Evolutionary conservation across 1,140 invertebrate species (phyloP).

Genomic region (Philopotamus ludificatus): DNA sequence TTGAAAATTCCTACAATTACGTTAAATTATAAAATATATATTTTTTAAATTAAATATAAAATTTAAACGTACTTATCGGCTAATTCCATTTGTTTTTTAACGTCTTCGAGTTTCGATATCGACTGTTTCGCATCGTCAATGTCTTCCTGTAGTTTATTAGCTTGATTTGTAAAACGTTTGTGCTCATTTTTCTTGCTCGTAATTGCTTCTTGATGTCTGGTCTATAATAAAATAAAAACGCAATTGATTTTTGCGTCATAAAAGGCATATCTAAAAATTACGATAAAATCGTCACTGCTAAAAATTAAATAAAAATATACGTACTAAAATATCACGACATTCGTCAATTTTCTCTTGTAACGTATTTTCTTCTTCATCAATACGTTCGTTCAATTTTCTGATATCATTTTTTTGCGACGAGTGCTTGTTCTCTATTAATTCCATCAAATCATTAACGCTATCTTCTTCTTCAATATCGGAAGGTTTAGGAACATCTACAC

Average conservation of each 20-base stretch:
- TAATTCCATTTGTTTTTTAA: slow-evolving; percentile 55
- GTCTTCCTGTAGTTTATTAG: slow-evolving; percentile 47
- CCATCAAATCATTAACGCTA: slow-evolving; percentile 45
- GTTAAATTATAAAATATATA: slow-evolving; percentile 5
- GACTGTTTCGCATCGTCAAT: slow-evolving; percentile 51
- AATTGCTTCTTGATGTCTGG: slow-evolving; percentile 53
- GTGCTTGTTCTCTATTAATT: slow-evolving; percentile 50
- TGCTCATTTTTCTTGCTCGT: slow-evolving; percentile 49
- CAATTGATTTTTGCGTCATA: no score
- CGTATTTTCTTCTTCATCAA: slow-evolving; percentile 53
- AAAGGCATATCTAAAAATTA: no score
- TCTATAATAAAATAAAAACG: slow-evolving; percentile 44
- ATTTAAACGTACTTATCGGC: slow-evolving; percentile 52
- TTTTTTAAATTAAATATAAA: slow-evolving; percentile 30
- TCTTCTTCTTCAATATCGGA: slow-evolving; percentile 40
- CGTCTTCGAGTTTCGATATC: slow-evolving; percentile 51
- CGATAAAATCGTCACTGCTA: background rate
- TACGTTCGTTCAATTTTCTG: slow-evolving; percentile 47
- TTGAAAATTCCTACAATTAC: slow-evolving; percentile 40
- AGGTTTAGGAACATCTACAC: slow-evolving; percentile 11
- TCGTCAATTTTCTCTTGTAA: slow-evolving; percentile 54
- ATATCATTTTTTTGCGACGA: slow-evolving; percentile 47
- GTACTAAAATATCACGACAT: slow-evolving; percentile 49
- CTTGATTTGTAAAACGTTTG: slow-evolving; percentile 47
- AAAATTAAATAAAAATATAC: slow-evolving; percentile 8